Percentiles rank a stretch among this genome's conserved stretches.
Conservation (phyloP, 2,797 vertebrate genomes). For the Phyllotis vaccarum region DNA sequence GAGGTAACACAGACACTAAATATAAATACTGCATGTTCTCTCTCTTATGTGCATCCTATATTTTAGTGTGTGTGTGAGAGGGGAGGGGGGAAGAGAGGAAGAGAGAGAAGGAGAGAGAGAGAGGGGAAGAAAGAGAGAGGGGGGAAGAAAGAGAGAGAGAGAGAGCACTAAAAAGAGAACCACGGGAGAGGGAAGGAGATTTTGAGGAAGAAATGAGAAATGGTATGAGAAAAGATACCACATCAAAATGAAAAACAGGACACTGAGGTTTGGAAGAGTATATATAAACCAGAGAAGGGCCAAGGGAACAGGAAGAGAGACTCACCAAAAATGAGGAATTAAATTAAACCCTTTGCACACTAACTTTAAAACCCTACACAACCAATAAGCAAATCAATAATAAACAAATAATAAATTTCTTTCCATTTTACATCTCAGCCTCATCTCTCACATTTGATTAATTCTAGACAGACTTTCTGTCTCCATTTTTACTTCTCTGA, state of each 20-base stretch:
- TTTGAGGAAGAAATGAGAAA: not conserved
- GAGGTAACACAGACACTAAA: not conserved
- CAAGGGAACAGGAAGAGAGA: no score
- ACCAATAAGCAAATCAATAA: not conserved
- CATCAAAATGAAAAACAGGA: not conserved
- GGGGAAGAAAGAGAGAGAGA: not conserved
- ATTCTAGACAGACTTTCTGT: not conserved
- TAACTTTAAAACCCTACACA: not conserved
- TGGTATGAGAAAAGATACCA: not conserved
- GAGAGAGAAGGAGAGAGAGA: not conserved
- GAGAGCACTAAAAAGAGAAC: not conserved
- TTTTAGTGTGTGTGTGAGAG: not conserved
- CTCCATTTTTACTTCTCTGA: constrained; percentile 27
- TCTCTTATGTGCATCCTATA: not conserved
- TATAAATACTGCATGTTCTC: not conserved
- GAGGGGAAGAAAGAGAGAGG: not conserved
- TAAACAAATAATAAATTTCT: not conserved
- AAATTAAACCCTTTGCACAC: not conserved
- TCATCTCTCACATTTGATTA: not conserved
- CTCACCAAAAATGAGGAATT: not conserved
- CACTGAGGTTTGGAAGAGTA: not conserved
- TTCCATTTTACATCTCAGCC: not conserved
- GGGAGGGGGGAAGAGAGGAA: not conserved
- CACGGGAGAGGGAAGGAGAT: not conserved
- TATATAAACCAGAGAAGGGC: not conserved